Conservation (phyloP, 2,888 invertebrate species). For the Macaria liturata region DNA sequence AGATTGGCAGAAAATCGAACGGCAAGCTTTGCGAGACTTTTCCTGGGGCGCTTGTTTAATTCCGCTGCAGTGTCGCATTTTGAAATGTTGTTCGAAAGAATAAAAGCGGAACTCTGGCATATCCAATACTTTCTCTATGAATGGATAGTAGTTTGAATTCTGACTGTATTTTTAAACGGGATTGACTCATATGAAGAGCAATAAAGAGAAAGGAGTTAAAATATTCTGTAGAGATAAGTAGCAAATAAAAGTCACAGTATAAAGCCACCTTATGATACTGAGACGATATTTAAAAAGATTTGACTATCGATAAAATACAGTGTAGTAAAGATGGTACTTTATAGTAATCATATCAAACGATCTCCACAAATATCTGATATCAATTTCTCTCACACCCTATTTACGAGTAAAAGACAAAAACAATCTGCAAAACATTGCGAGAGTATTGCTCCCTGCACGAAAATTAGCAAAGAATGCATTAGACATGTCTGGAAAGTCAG, state of each 20-base stretch:
- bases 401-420: slow-evolving; percentile 20
- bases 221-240: too few relatives aligned
- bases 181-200: too few relatives aligned
- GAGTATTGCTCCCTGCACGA: slow-evolving; percentile 35
- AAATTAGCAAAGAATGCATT: slow-evolving; percentile 35
- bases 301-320: too few relatives aligned
- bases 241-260: too few relatives aligned
- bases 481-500: slow-evolving; percentile 20
- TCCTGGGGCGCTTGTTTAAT: slow-evolving; percentile 15
- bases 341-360: too few relatives aligned
- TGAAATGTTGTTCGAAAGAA: slow-evolving; percentile 3
- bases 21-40: slow-evolving; percentile 11
- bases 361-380: neutral
- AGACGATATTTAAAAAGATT: too few relatives aligned
- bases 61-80: slow-evolving; percentile 16
- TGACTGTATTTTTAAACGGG: too few relatives aligned
- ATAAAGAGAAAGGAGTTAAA: too few relatives aligned
- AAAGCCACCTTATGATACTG: too few relatives aligned
- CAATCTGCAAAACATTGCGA: slow-evolving; percentile 23
- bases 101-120: neutral
- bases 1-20: slow-evolving; percentile 23
- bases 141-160: too few relatives aligned
- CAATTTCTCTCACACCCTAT: slow-evolving; percentile 25
- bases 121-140: neutral
- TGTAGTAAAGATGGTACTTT: too few relatives aligned